Base-by-base conservation (phyloP, 1,140 invertebrate species). In the Teleogryllus occipitalis region DNA sequence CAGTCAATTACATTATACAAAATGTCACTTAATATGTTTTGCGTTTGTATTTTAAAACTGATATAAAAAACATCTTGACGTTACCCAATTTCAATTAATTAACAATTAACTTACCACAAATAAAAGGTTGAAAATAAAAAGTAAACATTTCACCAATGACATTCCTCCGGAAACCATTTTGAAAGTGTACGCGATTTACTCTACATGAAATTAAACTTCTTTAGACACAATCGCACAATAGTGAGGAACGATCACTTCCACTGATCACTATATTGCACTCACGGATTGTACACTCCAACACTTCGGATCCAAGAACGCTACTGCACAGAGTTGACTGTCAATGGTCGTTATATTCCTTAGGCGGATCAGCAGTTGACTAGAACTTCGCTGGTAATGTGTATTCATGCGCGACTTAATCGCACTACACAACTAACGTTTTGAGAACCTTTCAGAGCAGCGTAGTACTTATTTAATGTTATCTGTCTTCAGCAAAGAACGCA, bases 101-200 rank as follows among this genome's bases (percentile, higher is more conserved):
- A 74, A 47, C 76, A 48, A 78, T 27, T 74, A 85, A 90, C 91
- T 94, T 87, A 96, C 94, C 86, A 94, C 93, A 86, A 96, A 95
- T 76, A 95, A 85, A 83, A 96, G 88, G 86, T 95, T 96, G 89
- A 95, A 95, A 83, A 93, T 88, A 85, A 95, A 95, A 79, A 95
- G 89, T 82, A 95, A 87, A 86, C 93, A 94, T 89, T 95, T 95
- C 82, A 95, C 89, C 87, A 92, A 93, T 86, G 90, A 88, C 88
- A 92, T 91, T 83, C 91, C 92, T 83, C 92, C 92, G 84, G 92
- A 92, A 87, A 92, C 92, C 92, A 93, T 85, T 79, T 82, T 84
- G 81, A 14, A 12, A 1, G 12, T 12, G 5, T 8, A 15, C 27
- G 7, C 65, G 7, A 21, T 46, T 48, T 75, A 10, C 39, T 54